Base-by-base conservation (phyloP, 1,140 invertebrate species). In the Neotoxoptera formosana region DNA sequence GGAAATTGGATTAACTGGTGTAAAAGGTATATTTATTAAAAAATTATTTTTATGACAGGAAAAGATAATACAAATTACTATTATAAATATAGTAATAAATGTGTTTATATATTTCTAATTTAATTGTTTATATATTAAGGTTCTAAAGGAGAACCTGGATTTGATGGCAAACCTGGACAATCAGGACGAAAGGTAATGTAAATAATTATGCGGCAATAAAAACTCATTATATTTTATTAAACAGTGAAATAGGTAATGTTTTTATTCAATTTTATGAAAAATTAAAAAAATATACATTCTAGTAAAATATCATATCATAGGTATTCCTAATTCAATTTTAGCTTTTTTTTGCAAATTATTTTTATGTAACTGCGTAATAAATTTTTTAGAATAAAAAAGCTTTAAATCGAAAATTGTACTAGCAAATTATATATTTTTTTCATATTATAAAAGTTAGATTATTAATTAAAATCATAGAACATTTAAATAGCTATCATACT, bases 11-110 rank as follows among this genome's bases (percentile, higher is more conserved):
- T 25, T 97, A 95, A 94, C 96, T 7, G 97, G 97, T 48, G 93
- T 95, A n/a, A 96, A 96, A 95, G 97, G 97, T 76, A 67, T 14
- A 45, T 41, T 90, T 17, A 60, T 90, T 20, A 7, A 45, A 7
- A 34, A 60, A 21, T 30, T 7, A 30, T 25, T 56, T 60, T 90
- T 0, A 84, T 84, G 14, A 0, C 11, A 23, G 53, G 6, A 23
- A n/a, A 17, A 47, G 23, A 30, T 30, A 67, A 6, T 30, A 30
- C 0, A 76, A 76, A 76, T n/a, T 76, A 76, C 14, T 20, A n/a
- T 76, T n/a, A n/a, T 6, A 41, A 41, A 41, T 41, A 41, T 41
- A 76, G 30, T 34, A 76, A 76, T 76, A n/a, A 7, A n/a, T 76
- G 14, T 89, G 9, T 89, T 89, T 36, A 25, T 51, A 21, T 25